A percentile compares a stretch with the other conserved stretches of the same genome.
phyloP scores from a whole-genome alignment of 1,140 invertebrate species.

The Philopotamus ludificatus region DNA sequence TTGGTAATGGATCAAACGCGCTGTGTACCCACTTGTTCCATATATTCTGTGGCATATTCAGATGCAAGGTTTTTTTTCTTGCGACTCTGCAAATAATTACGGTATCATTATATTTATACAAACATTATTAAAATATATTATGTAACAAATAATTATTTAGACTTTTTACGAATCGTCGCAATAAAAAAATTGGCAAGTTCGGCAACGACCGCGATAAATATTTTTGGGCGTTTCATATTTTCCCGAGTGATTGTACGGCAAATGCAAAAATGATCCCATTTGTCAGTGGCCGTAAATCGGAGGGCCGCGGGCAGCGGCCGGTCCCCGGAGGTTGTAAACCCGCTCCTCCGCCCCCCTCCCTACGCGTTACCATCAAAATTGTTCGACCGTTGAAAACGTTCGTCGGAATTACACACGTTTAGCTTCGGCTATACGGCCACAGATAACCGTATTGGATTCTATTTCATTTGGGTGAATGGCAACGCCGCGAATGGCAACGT shows the following conservation, averaged over 20 bases:
- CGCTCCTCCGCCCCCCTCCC: no score
- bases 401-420: neutral
- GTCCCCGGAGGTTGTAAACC: neutral
- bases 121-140: no score
- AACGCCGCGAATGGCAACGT: neutral
- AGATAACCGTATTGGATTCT: slow-evolving; percentile 3
- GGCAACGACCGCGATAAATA: slow-evolving; percentile 4
- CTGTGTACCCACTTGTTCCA: no score
- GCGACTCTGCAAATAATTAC: no score
- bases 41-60: no score
- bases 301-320: neutral
- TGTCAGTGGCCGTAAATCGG: slow-evolving; percentile 5
- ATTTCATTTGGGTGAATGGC: neutral
- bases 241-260: neutral
- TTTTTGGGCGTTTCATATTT: slow-evolving; percentile 8
- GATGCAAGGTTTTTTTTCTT: no score
- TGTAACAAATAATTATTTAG: no score
- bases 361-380: slow-evolving; percentile 1
- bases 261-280: slow-evolving; percentile 13
- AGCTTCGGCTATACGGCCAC: neutral
- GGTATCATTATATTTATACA: no score
- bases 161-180: no score
- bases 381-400: neutral
- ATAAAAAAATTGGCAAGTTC: no score
- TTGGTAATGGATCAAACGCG: no score